phyloP scores from a whole-genome alignment of 2,888 invertebrate genomes.

The Mythimna impura region DNA sequence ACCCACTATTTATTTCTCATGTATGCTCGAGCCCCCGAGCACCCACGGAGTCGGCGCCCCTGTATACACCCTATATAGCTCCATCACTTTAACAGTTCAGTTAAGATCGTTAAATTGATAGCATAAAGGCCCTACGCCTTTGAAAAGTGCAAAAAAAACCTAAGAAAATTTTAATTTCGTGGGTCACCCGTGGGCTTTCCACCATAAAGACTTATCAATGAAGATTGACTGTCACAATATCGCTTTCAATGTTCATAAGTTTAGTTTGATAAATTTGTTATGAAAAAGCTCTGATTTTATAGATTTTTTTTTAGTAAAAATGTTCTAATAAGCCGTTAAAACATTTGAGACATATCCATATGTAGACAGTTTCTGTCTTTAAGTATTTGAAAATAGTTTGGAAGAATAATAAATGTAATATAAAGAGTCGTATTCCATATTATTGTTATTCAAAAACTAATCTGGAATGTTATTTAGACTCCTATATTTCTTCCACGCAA shows the following conservation, averaged over 20 bases:
- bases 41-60: too few relatives aligned
- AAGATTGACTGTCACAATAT: too few relatives aligned
- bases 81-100: too few relatives aligned
- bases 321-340: background rate
- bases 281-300: conserved; percentile 33
- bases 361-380: conserved; percentile 50
- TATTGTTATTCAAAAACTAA: conserved; percentile 26
- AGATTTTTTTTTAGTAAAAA: background rate
- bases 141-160: too few relatives aligned
- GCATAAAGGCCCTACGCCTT: too few relatives aligned
- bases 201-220: too few relatives aligned
- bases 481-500: conserved; percentile 41
- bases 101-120: too few relatives aligned
- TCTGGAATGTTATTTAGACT: conserved; percentile 21
- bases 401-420: conserved; percentile 24
- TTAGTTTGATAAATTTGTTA: background rate
- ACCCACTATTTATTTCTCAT: too few relatives aligned
- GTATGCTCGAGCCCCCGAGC: too few relatives aligned
- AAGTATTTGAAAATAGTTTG: conserved; percentile 44
- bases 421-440: conserved; percentile 31
- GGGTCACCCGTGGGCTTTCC: too few relatives aligned
- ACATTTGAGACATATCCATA: conserved; percentile 70
- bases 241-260: conserved; percentile 42
- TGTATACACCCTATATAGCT: too few relatives aligned
- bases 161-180: too few relatives aligned